phyloP scores from a whole-genome alignment of 2,888 invertebrate species.

The Pterostichus madidus region DNA sequence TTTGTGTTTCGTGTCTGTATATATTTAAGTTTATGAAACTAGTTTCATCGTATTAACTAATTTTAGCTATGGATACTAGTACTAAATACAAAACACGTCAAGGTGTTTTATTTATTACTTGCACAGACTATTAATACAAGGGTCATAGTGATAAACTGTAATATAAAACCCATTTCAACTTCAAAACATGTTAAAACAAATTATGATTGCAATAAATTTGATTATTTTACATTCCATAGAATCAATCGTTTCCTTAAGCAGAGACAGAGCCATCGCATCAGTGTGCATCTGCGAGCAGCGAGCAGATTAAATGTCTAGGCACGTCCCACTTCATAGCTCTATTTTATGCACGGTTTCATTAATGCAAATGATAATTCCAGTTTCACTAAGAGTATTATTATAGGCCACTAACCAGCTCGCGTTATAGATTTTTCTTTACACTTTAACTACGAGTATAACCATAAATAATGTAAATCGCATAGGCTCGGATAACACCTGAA shows the following conservation, averaged over 20 bases:
- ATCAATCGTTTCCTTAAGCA: constrained; percentile 20
- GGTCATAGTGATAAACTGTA: constrained; percentile 1
- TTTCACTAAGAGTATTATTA: constrained; percentile 27
- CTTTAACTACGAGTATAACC: neutral
- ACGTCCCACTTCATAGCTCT: constrained; percentile 21
- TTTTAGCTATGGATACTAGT: too few relatives aligned
- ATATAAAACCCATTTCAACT: neutral
- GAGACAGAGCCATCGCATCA: neutral
- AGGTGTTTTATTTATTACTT: neutral
- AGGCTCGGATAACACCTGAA: neutral
- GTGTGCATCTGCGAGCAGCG: neutral
- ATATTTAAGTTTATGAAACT: too few relatives aligned
- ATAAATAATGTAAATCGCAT: neutral
- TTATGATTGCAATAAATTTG: constrained; percentile 38
- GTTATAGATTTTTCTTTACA: constrained; percentile 19
- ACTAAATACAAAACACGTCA: too few relatives aligned
- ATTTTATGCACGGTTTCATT: constrained; percentile 34
- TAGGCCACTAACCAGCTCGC: neutral
- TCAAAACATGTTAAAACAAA: constrained; percentile 31
- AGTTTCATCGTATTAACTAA: too few relatives aligned
- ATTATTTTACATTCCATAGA: neutral
- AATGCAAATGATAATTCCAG: constrained; percentile 39
- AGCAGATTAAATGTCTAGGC: constrained; percentile 17
- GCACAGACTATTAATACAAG: neutral
- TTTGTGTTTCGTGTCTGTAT: too few relatives aligned